These are phyloP conservation scores for Clarias laeviceps DNA, from an alignment of 2,797 vertebrate species.

Conservation along the genomic window DNA sequence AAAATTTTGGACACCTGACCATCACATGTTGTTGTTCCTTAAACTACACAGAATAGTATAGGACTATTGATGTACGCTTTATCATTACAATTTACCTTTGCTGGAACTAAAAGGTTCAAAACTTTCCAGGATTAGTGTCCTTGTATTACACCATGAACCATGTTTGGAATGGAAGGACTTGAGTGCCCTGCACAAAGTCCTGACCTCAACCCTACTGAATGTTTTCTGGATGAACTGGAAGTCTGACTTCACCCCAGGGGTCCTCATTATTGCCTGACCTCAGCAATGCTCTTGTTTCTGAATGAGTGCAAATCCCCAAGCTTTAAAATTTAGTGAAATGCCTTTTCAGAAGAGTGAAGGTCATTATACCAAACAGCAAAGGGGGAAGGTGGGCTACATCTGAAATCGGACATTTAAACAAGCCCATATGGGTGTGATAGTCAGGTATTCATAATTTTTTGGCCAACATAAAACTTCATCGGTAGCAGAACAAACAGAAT, in stretches of 20 bases:
- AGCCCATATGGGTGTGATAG: not conserved
- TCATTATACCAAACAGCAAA: not conserved
- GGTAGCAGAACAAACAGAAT: not conserved
- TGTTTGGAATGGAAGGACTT: not conserved
- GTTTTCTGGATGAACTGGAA: not conserved
- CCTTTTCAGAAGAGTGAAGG: not conserved
- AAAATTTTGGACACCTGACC: not conserved
- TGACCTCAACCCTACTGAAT: not conserved
- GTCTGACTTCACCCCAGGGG: not conserved
- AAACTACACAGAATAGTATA: not conserved
- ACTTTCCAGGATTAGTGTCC: not conserved
- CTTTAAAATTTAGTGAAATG: not conserved
- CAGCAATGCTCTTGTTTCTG: not conserved
- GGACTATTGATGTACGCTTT: no score
- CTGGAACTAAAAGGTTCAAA: not conserved
- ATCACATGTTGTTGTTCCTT: not conserved
- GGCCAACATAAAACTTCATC: not conserved
- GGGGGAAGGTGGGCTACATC: not conserved
- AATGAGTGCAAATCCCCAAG: not conserved
- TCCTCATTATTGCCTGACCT: not conserved
- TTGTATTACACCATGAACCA: not conserved
- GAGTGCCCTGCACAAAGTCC: no score
- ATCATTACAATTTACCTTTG: not conserved
- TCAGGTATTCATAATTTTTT: not conserved
- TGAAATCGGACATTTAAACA: not conserved